Conservation (phyloP, 2,888 invertebrate genomes). For the Synanthedon myopaeformis region DNA sequence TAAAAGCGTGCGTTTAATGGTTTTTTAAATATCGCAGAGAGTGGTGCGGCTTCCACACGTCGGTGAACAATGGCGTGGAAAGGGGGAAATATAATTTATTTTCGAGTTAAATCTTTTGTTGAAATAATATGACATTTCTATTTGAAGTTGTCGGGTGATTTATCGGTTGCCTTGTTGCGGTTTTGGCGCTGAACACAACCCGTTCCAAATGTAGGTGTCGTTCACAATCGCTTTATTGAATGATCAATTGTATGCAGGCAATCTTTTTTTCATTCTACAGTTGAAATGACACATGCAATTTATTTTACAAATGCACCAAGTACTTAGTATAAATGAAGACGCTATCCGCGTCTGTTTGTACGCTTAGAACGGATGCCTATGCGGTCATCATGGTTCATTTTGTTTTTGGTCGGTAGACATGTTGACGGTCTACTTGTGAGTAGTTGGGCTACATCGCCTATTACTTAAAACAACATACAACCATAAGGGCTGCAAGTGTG, state of each 20-base stretch:
- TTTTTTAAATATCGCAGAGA: slow-evolving; percentile 65
- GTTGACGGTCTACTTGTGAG: too few relatives aligned
- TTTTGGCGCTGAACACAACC: slow-evolving; percentile 25
- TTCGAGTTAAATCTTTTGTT: slow-evolving; percentile 72
- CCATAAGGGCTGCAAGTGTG: too few relatives aligned
- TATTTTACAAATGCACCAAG: too few relatives aligned
- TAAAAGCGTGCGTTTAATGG: slow-evolving; percentile 63
- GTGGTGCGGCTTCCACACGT: slow-evolving; percentile 61
- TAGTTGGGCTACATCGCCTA: too few relatives aligned
- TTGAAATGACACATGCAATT: too few relatives aligned
- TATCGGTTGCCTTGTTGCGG: slow-evolving; percentile 60
- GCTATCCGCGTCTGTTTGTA: too few relatives aligned
- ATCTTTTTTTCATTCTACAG: too few relatives aligned
- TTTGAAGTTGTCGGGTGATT: slow-evolving; percentile 68
- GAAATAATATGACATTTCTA: slow-evolving; percentile 72
- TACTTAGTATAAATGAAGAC: too few relatives aligned
- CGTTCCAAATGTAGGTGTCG: slow-evolving; percentile 36
- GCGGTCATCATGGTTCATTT: too few relatives aligned
- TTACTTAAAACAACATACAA: too few relatives aligned
- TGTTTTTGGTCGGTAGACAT: too few relatives aligned
- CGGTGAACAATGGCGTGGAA: slow-evolving; percentile 57
- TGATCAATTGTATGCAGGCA: background rate
- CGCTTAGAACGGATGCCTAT: too few relatives aligned
- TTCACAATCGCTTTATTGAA: slow-evolving; percentile 22
- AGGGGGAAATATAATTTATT: slow-evolving; percentile 70